These are phyloP conservation scores for Neodon shergylaensis DNA, from an alignment of 2,113 vertebrate genomes.

Conservation along the genomic window DNA sequence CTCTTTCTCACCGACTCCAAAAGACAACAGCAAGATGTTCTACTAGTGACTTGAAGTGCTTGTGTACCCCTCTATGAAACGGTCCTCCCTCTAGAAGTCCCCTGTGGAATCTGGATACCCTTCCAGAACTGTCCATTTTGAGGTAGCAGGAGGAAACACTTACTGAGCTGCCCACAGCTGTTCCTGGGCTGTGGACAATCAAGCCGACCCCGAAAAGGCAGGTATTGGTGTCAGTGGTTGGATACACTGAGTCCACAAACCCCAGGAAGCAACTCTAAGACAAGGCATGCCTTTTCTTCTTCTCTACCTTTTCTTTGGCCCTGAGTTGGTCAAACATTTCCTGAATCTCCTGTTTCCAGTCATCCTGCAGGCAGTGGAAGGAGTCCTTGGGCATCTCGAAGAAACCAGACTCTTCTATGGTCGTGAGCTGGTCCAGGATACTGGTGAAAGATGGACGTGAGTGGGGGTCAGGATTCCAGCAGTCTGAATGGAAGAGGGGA, in stretches of 20 bases:
- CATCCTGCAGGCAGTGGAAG: constrained; percentile 97
- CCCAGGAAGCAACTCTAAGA: background rate
- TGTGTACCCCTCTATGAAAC: background rate
- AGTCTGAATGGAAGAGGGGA: constrained; percentile 87
- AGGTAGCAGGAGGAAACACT: background rate
- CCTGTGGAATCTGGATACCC: background rate
- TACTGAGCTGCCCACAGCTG: background rate
- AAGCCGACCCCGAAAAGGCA: background rate
- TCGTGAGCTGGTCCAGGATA: constrained; percentile 94
- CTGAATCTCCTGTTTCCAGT: constrained; percentile 99
- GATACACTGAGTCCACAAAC: background rate
- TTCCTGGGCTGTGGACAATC: background rate
- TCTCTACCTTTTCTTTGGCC: constrained; percentile 96
- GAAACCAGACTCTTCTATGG: constrained; percentile 97
- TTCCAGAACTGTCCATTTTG: background rate
- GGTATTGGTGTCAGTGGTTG: fast-evolving
- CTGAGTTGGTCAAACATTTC: constrained; percentile 99
- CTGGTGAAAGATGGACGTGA: constrained; percentile 92
- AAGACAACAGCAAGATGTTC: background rate
- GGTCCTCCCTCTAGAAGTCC: background rate
- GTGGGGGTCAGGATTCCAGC: constrained; percentile 96
- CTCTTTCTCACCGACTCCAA: background rate
- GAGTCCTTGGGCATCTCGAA: constrained; percentile 99
- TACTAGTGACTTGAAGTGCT: background rate
- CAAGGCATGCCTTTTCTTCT: background rate